Percentiles rank a stretch among this genome's conserved stretches.
Conservation (phyloP, 2,797 vertebrate genomes). For the Acipenser transmontanus region DNA sequence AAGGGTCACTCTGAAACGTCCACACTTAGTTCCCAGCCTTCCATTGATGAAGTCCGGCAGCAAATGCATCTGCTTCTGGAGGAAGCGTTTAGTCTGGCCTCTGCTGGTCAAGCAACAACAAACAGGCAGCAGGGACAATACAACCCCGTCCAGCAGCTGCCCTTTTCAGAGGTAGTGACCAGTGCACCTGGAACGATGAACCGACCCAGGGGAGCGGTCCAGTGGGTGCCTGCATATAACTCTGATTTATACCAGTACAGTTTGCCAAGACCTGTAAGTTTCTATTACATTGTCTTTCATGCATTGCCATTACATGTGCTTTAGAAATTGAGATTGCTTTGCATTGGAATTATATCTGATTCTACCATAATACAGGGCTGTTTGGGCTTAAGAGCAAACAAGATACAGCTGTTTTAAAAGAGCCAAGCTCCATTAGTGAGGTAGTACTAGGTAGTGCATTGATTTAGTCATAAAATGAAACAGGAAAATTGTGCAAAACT, state of each 20-base stretch:
- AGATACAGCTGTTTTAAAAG: no score
- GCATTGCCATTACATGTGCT: no score
- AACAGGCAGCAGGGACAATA: constrained; percentile 73
- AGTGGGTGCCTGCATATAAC: constrained; percentile 89
- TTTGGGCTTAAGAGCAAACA: no score
- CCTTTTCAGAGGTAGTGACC: constrained; percentile 87
- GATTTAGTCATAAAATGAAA: no score
- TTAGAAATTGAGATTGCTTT: no score
- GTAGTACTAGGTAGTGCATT: no score
- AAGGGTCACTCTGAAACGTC: constrained; percentile 96
- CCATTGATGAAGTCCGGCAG: constrained; percentile 93
- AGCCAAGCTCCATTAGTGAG: no score
- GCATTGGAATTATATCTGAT: no score
- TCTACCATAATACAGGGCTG: no score
- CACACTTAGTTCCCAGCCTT: constrained; percentile 96
- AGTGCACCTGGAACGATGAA: constrained; percentile 88
- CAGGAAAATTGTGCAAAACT: no score
- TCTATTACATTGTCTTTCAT: no score
- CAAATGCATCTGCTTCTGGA: constrained; percentile 98
- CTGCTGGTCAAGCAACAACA: constrained; percentile 79
- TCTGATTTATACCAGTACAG: constrained; percentile 90
- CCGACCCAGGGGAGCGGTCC: constrained; percentile 72
- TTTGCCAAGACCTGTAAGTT: constrained; percentile 84
- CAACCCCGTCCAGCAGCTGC: constrained; percentile 71
- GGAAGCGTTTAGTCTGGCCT: constrained; percentile 95